Base-by-base conservation (phyloP, 1,140 invertebrate genomes). In the Pantala flavescens region DNA sequence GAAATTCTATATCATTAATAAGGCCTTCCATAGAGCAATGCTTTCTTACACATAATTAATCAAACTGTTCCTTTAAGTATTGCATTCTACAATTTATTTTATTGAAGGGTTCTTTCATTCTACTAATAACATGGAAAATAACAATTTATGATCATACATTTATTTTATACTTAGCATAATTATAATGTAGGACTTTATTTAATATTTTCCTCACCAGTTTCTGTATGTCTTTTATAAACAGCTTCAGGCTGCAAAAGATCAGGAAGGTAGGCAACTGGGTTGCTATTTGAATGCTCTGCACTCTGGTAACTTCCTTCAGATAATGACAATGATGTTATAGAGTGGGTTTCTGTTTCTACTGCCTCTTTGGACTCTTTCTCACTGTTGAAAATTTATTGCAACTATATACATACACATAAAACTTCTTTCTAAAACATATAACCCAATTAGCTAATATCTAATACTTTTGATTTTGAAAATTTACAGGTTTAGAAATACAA, bases 161-260 rank as follows among this genome's bases (percentile, higher is more conserved):
- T n/a, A n/a, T n/a, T n/a, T n/a, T n/a, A n/a, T n/a, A n/a, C n/a
- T n/a, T n/a, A n/a, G n/a, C n/a, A n/a, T n/a, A n/a, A n/a, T n/a
- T n/a, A n/a, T n/a, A n/a, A n/a, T n/a, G n/a, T n/a, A n/a, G n/a
- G n/a, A n/a, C n/a, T n/a, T n/a, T n/a, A n/a, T n/a, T n/a, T n/a
- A 36, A 2, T 36, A 36, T 36, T 9, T 9, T 9, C 28, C 73
- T 21, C 70, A 74, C 75, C 75, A 74, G 75, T 76, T 43, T 76
- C 75, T 19, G 72, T 70, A 24, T 74, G 75, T 23, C 73, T 70
- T 24, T 73, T 76, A 24, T 76, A 74, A 16, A 71, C 71, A 71
- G 70, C 63, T 28, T 76, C 75, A 24, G 70, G 73, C 71, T 73
- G 72, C 9, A 76, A 28, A 10, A 74, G 36, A 71, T 74, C 73